Base-by-base conservation (phyloP, 2,888 invertebrate genomes). In the Allophyes oxyacanthae region DNA sequence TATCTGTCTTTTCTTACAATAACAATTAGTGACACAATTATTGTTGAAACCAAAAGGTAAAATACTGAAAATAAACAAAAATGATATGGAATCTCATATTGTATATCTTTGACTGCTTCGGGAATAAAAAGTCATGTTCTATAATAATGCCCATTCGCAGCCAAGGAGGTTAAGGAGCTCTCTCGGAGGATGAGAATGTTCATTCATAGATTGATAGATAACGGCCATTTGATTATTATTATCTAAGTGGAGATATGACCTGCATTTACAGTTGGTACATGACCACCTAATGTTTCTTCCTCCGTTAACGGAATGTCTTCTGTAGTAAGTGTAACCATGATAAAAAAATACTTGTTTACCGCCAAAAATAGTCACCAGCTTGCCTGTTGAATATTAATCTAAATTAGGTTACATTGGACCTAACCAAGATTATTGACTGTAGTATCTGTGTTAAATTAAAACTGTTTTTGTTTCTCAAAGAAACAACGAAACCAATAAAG, bases 281-380 rank as follows among this genome's bases (percentile, higher is more conserved):
- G 76, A 50, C 84, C 83, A 83, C 2, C 79, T 70, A 3, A 56
- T 36, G 2, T 64, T 78, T 0, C 14, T 6, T 1, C 71, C 62
- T 9, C 57, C 51, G 7, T 64, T 60, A 3, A 83, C 62, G 10
- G 41, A 10, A 45, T 68, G 58, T 43, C 76, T 77, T 49, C 42
- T 81, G 51, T 83, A 83, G 57, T 79, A 84, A 4, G 83, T 78
- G 53, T 72, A 77, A 2, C 81, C 79, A 20, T 74, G 30, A 26
- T 71, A 59, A 20, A 81, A 50, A 25, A 61, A 79, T 0, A 75
- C 41, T 20, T 56, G 49, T 38, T 71, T 81, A 2, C 80, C 82
- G n/a, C 65, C 64, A 33, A 55, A 20, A n/a, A 77, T 45, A 37
- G n/a, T 55, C 10, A 72, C 36, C 40, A 75, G 28, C 55, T 61